A percentile compares a stretch with the other conserved stretches of the same genome.
These are phyloP conservation scores for Phasianus colchicus DNA, from an alignment of 2,113 vertebrate species.

Conservation along the genomic window DNA sequence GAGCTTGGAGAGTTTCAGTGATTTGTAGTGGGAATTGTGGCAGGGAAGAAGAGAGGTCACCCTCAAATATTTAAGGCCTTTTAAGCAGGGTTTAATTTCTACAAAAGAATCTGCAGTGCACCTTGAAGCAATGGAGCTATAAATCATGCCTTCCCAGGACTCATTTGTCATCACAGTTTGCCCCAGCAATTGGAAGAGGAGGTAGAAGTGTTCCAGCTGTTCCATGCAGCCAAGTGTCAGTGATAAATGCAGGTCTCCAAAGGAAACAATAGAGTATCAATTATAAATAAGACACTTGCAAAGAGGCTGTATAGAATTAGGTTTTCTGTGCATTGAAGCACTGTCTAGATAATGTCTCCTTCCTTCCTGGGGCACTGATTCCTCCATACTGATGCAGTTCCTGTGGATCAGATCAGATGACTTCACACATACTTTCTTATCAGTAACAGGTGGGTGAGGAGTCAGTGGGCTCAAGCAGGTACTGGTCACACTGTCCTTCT, in stretches of 20 bases:
- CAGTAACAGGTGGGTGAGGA: neutral
- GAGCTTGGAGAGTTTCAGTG: neutral
- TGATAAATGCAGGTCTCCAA: slow-evolving; percentile 44
- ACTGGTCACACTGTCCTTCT: accelerated
- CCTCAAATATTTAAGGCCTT: slow-evolving; percentile 61
- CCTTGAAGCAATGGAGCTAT: slow-evolving; percentile 41
- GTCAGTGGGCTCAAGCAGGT: neutral
- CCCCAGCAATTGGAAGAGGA: slow-evolving; percentile 25
- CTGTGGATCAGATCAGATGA: neutral
- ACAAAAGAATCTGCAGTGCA: slow-evolving; percentile 32
- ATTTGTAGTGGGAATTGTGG: slow-evolving; percentile 19
- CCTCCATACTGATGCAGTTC: neutral
- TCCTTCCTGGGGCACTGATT: neutral
- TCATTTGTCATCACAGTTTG: slow-evolving; percentile 56
- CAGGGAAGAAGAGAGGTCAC: slow-evolving; percentile 48
- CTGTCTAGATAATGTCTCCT: slow-evolving; percentile 2
- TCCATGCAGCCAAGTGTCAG: neutral
- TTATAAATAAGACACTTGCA: neutral
- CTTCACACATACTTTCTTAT: neutral
- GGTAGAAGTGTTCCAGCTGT: slow-evolving; percentile 48
- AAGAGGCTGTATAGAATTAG: neutral
- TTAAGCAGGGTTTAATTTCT: slow-evolving; percentile 64
- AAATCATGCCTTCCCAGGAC: slow-evolving; percentile 62
- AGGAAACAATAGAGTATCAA: slow-evolving; percentile 57
- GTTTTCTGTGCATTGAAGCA: neutral